Conservation (phyloP, 2,797 vertebrate species). For the Muraenolepis orangiensis region DNA sequence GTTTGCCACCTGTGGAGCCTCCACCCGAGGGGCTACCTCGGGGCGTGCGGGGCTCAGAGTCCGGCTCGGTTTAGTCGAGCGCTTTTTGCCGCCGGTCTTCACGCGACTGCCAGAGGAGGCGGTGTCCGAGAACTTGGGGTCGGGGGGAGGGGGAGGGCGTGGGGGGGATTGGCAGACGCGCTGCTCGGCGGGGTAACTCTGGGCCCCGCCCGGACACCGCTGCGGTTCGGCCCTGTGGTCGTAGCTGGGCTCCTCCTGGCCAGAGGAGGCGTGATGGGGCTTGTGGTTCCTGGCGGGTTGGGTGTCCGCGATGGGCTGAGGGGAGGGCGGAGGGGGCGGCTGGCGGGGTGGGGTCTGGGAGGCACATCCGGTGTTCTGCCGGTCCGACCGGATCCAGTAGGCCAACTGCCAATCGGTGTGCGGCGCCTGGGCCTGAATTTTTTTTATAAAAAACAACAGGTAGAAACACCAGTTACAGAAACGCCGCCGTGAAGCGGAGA, state of each 20-base stretch:
- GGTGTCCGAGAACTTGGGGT: neutral
- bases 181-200: conserved; percentile 49
- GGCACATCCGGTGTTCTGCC: conserved; percentile 56
- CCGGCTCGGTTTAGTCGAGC: conserved; percentile 65
- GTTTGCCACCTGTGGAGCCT: conserved; percentile 63
- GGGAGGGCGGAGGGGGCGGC: conserved; percentile 35
- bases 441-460: no score
- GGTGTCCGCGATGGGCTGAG: neutral
- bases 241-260: conserved; percentile 31
- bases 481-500: neutral
- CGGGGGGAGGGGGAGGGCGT: no score
- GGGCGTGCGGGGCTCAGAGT: conserved; percentile 19
- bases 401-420: conserved; percentile 84
- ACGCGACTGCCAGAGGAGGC: conserved; percentile 23
- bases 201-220: conserved; percentile 25
- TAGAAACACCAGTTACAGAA: no score
- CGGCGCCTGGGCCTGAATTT: conserved; percentile 76
- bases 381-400: conserved; percentile 82
- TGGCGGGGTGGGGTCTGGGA: conserved; percentile 34
- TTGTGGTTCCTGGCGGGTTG: conserved; percentile 33
- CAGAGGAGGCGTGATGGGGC: conserved; percentile 39
- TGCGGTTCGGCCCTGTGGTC: conserved; percentile 32
- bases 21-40: conserved; percentile 50
- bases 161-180: conserved; percentile 60
- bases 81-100: conserved; percentile 64